phyloP scores from a whole-genome alignment of 2,113 vertebrate genomes.

The Tragelaphus buxtoni region DNA sequence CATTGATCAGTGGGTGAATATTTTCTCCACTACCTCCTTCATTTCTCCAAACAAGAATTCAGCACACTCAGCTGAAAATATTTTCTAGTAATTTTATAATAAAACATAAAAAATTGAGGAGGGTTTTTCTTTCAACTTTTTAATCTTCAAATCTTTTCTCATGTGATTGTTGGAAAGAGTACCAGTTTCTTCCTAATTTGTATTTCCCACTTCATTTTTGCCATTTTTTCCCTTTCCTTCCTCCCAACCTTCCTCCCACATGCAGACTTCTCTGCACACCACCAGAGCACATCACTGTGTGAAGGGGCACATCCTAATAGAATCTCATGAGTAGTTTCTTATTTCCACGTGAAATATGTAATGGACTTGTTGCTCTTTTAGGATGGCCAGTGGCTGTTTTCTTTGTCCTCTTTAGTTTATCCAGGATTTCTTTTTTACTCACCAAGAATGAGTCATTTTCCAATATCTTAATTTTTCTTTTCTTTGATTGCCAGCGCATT shows the following conservation, averaged over 20 bases:
- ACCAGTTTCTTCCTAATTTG: background rate
- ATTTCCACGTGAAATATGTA: background rate
- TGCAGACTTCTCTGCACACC: background rate
- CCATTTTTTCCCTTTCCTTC: background rate
- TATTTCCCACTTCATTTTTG: background rate
- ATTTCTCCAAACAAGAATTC: background rate
- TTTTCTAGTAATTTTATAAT: background rate
- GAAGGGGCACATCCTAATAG: background rate
- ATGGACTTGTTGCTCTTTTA: background rate
- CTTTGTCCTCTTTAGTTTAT: background rate
- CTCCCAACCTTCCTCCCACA: background rate
- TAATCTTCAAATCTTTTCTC: background rate
- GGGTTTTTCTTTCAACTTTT: background rate
- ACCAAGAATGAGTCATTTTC: background rate
- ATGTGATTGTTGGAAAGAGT: background rate
- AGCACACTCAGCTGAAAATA: background rate
- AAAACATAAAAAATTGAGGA: background rate
- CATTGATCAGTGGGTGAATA: background rate
- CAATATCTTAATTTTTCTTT: background rate
- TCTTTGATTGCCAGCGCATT: background rate
- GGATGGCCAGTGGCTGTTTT: background rate
- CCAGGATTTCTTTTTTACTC: background rate
- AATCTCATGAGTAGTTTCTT: background rate
- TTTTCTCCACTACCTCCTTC: background rate
- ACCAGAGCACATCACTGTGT: fast-evolving